phyloP scores from a whole-genome alignment of 2,888 invertebrate species.

The Eristalis arbustorum region DNA sequence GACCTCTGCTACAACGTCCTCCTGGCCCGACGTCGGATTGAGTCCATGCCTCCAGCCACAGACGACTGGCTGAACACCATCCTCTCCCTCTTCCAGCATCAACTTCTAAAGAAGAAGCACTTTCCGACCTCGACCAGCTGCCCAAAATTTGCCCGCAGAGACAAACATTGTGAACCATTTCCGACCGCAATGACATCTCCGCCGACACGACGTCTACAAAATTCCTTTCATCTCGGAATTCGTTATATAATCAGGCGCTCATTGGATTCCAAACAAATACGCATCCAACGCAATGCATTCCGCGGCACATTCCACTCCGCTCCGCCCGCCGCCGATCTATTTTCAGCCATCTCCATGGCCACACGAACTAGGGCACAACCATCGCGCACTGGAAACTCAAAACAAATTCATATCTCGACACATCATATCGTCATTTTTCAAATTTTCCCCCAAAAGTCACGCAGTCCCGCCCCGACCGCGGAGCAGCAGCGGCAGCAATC shows the following conservation, averaged over 20 bases:
- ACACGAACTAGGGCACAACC: neutral
- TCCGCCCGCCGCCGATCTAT: neutral
- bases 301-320: neutral
- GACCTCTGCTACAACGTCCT: too few species aligned
- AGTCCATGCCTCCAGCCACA: too few species aligned
- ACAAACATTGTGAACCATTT: too few species aligned
- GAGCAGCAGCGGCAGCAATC: neutral
- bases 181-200: neutral
- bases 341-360: neutral
- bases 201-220: neutral
- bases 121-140: too few species aligned
- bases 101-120: too few species aligned
- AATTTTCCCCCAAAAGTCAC: neutral
- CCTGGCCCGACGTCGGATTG: too few species aligned
- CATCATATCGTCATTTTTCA: conserved; percentile 20
- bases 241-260: neutral
- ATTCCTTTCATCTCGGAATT: neutral
- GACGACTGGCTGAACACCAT: too few species aligned
- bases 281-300: neutral
- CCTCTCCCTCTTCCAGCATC: too few species aligned
- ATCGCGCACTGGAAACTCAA: neutral
- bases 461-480: neutral
- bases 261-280: neutral
- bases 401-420: conserved; percentile 19
- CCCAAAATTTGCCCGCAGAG: too few species aligned